phyloP scores from a whole-genome alignment of 2,888 invertebrate species.

The Bursaphelenchus okinawaensis region DNA sequence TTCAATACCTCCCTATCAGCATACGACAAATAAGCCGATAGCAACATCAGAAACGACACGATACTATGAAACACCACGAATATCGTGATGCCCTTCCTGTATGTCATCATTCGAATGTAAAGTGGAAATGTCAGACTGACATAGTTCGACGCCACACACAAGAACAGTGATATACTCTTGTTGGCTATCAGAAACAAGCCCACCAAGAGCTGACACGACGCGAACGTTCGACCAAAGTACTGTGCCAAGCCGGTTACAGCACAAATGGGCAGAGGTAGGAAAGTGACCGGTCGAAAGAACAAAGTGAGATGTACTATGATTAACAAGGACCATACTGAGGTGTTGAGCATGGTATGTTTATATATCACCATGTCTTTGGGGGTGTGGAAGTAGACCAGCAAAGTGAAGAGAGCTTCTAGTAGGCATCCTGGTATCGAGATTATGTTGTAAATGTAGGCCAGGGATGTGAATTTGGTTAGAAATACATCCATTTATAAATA shows the following conservation, averaged over 20 bases:
- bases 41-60: neutral
- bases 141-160: constrained; percentile 4
- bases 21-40: neutral
- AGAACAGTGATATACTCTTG: neutral
- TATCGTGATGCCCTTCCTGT: neutral
- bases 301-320: constrained; percentile 3
- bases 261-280: constrained; percentile 2
- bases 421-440: neutral
- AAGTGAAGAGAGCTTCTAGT: neutral
- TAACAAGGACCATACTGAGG: constrained; percentile 7
- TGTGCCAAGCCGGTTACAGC: constrained; percentile 3
- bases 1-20: neutral
- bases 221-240: constrained; percentile 1
- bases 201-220: neutral
- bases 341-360: constrained; percentile 3
- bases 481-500: neutral
- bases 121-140: constrained; percentile 1
- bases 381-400: constrained; percentile 4
- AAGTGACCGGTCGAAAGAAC: constrained; percentile 1
- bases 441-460: neutral
- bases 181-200: constrained; percentile 2
- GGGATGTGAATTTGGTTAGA: neutral
- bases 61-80: neutral
- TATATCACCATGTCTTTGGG: constrained; percentile 12
- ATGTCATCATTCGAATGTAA: neutral